Evolutionary conservation across 2,113 vertebrate species (phyloP), one percentile per base, ranked within the genome.

Genomic region (Sylvietta virens): DNA sequence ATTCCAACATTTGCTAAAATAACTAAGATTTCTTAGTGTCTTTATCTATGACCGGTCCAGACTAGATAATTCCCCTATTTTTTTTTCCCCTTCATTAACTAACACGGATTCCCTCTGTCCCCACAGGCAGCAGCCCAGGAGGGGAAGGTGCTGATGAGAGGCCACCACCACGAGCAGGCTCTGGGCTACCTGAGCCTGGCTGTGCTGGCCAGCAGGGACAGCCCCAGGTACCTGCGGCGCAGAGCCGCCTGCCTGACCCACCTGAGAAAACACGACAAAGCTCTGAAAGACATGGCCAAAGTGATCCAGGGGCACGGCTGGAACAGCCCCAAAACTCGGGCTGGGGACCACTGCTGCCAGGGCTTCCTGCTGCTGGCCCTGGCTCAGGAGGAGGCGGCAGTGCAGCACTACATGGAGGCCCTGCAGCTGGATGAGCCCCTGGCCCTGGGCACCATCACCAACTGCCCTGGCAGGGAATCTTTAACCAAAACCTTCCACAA

Each of bases 101-200:
- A 33, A 64, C 28, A 18, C 2, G 15, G 45, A 28, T 35, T 11
- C 15, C 27, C 50, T 50, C 65, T 72, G 44, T 74, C 16, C 54
- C 91, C 54, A 3, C 91, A 98, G 99, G 98, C 97, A 3, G 98
- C 99, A 37, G 98, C 98, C 37, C 98, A 97, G 93, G 98, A 99
- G 90, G 99, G 99, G 37, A 90, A 95, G 28, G 60, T 28, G 13
- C 95, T 98, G 83, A 94, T 98, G 13, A 96, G 96, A 26, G 64
- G 66, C 3, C 94, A 97, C 1, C 96, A 67, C 26, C 98, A 98
- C 11, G 73, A 97, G 57, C 97, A 86, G 79, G 99, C 98, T 2
- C 96, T 99, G 35, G 79, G 96, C 16, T 98, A 99, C 15, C 98
- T 98, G 51, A 98, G 98, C 0, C 97, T 99, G 90, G 98, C 99